These are phyloP conservation scores for Calyptomena viridis DNA, from an alignment of 2,113 vertebrate species.

Conservation along the genomic window DNA sequence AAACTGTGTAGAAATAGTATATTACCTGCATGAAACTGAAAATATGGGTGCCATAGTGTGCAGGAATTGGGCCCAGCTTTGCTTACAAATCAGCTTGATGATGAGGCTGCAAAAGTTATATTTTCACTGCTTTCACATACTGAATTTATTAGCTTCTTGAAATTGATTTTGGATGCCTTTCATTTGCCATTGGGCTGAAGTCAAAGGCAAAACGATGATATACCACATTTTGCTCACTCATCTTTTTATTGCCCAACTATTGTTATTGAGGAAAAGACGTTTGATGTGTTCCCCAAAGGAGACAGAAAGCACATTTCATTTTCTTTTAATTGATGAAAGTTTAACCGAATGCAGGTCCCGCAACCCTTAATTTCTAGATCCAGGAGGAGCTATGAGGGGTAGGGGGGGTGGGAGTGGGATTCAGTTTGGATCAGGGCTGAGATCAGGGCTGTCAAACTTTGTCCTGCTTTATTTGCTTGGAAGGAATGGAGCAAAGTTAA, in stretches of 20 bases:
- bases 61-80: slow-evolving; percentile 52
- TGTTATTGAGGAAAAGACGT: slow-evolving; percentile 62
- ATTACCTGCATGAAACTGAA: slow-evolving; percentile 61
- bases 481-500: slow-evolving; percentile 62
- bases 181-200: slow-evolving; percentile 70
- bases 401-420: background rate
- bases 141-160: slow-evolving; percentile 70
- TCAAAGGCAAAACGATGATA: slow-evolving; percentile 59
- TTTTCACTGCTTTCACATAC: slow-evolving; percentile 57
- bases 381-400: background rate
- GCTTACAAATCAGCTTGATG: slow-evolving; percentile 68
- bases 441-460: slow-evolving; percentile 17
- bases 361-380: background rate
- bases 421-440: background rate
- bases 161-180: slow-evolving; percentile 75
- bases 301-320: slow-evolving; percentile 11
- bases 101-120: slow-evolving; percentile 63
- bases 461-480: slow-evolving; percentile 53
- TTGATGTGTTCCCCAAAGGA: slow-evolving; percentile 24
- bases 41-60: slow-evolving; percentile 40
- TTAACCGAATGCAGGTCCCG: background rate
- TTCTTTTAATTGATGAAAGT: slow-evolving; percentile 46
- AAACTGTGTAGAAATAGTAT: slow-evolving; percentile 29
- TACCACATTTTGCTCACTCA: slow-evolving; percentile 60
- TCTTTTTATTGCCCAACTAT: slow-evolving; percentile 60